Conservation (phyloP, 2,113 vertebrate genomes). For the Plecturocebus donacophilus region DNA sequence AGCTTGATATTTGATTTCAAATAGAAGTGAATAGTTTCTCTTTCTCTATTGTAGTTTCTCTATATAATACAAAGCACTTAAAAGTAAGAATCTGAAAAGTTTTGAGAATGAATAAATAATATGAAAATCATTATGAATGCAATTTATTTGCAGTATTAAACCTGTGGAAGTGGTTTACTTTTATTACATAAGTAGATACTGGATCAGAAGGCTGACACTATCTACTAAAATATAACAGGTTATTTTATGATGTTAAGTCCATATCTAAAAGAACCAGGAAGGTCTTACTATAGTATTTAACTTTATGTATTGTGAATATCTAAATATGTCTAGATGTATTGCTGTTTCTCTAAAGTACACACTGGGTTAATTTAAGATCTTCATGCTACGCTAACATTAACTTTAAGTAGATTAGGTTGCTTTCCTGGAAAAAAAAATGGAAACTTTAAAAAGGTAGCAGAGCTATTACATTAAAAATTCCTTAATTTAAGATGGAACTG, state of each 20-base stretch:
- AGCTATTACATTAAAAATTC: slow-evolving; percentile 23
- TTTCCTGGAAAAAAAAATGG: neutral
- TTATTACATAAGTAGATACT: neutral
- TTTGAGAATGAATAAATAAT: slow-evolving; percentile 11
- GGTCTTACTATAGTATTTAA: neutral
- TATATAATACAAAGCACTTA: neutral
- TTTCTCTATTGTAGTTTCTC: neutral
- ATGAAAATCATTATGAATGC: slow-evolving; percentile 14
- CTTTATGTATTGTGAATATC: neutral
- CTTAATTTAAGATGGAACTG: slow-evolving; percentile 39
- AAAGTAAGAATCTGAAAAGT: neutral
- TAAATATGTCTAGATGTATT: slow-evolving; percentile 17
- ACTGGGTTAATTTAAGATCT: slow-evolving; percentile 6
- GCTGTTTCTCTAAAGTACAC: neutral
- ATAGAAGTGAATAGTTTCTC: slow-evolving; percentile 8
- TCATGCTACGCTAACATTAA: neutral
- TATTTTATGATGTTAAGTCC: neutral
- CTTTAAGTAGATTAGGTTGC: slow-evolving; percentile 30
- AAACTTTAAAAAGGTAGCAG: slow-evolving; percentile 23
- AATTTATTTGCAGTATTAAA: slow-evolving; percentile 41
- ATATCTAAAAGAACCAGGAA: neutral
- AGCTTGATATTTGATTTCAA: slow-evolving; percentile 49
- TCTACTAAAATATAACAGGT: neutral
- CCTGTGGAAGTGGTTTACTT: neutral
- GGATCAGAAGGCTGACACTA: neutral